Evolutionary conservation across 1,140 invertebrate species (phyloP).

Genomic region (Stegodyphus dumicola): DNA sequence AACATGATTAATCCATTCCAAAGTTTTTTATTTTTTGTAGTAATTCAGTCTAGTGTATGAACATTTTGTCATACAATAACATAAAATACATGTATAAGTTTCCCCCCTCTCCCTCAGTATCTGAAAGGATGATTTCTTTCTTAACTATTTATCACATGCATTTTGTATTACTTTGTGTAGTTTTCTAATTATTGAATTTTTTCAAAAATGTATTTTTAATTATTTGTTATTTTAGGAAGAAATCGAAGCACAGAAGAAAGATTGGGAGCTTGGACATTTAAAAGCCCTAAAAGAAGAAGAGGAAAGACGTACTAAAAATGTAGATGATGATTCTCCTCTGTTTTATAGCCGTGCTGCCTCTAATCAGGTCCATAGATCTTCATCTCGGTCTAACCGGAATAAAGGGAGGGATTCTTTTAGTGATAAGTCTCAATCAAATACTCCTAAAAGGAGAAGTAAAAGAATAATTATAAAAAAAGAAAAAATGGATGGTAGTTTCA

Average conservation of each 20-base stretch:
- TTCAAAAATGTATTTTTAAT: too few species aligned
- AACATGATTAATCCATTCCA: too few species aligned
- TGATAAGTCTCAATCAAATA: not conserved
- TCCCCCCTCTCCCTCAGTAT: too few species aligned
- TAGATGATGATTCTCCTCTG: constrained; percentile 73
- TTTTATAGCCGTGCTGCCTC: constrained; percentile 80
- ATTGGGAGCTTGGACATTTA: constrained; percentile 91
- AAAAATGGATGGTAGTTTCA: not conserved
- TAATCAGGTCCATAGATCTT: constrained; percentile 76
- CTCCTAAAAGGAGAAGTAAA: constrained; percentile 23
- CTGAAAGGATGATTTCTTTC: too few species aligned
- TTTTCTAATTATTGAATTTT: too few species aligned
- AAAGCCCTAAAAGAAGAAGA: constrained; percentile 73
- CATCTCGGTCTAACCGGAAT: constrained; percentile 26
- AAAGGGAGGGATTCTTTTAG: constrained; percentile 7
- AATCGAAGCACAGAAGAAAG: constrained; percentile 89
- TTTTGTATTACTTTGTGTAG: too few species aligned
- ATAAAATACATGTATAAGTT: too few species aligned
- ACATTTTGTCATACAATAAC: too few species aligned
- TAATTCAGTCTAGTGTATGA: too few species aligned
- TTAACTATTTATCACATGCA: too few species aligned
- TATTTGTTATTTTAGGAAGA: constrained; percentile 71
- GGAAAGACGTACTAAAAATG: constrained; percentile 63
- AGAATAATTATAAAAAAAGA: constrained; percentile 28
- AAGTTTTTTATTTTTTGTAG: too few species aligned